These are phyloP conservation scores for Bungarus multicinctus DNA, from an alignment of 2,113 vertebrate genomes.

Conservation along the genomic window DNA sequence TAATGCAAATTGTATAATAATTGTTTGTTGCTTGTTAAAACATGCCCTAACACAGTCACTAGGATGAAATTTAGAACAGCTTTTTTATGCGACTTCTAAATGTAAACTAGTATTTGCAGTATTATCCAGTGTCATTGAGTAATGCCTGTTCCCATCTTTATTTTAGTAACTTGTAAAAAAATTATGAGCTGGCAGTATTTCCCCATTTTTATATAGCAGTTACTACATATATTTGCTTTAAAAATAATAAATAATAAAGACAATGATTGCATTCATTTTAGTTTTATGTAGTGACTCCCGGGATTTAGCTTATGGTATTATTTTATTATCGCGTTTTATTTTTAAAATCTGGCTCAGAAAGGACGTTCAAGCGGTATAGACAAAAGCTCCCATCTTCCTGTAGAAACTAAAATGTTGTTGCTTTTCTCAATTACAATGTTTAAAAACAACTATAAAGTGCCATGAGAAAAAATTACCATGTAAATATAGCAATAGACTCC, in stretches of 20 bases:
- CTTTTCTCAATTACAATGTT: slow-evolving; percentile 19
- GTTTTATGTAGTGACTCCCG: background rate
- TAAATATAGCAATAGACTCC: slow-evolving; percentile 13
- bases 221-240: background rate
- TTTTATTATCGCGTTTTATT: background rate
- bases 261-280: background rate
- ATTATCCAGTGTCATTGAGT: background rate
- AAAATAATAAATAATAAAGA: background rate
- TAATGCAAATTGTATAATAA: background rate
- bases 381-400: background rate
- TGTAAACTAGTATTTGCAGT: background rate
- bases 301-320: background rate
- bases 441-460: slow-evolving; percentile 25
- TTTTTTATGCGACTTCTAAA: background rate
- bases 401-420: background rate
- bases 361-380: background rate
- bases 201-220: background rate
- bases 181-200: background rate
- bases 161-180: background rate
- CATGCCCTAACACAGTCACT: background rate
- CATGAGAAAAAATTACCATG: slow-evolving; percentile 36
- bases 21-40: background rate
- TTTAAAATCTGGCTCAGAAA: background rate
- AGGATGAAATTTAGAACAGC: background rate
- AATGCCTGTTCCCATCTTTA: background rate